A percentile compares a stretch with the other conserved stretches of the same genome.
phyloP scores from a whole-genome alignment of 2,888 invertebrate genomes.

The Rhamnusium bicolor region DNA sequence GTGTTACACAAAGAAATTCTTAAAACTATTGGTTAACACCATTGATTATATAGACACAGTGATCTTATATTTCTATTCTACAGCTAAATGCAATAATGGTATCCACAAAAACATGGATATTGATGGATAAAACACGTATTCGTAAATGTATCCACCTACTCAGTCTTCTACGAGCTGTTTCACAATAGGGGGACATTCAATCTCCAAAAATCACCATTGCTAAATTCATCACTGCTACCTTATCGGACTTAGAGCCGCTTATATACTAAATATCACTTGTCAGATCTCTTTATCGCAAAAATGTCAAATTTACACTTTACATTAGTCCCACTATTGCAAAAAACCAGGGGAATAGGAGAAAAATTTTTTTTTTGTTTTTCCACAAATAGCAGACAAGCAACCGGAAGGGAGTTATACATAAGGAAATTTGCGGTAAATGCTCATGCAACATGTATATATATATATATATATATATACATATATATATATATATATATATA shows the following conservation, averaged over 20 bases:
- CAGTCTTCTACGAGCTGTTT: conserved; percentile 34
- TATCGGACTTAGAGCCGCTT: too few species aligned
- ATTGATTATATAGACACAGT: conserved; percentile 9
- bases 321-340: conserved; percentile 6
- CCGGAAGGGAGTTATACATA: neutral
- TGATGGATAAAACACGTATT: conserved; percentile 4
- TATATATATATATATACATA: neutral
- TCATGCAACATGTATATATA: neutral
- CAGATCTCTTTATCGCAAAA: neutral
- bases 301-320: neutral
- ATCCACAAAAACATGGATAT: neutral
- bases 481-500: neutral
- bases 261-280: too few species aligned
- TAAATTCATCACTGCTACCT: neutral
- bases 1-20: conserved; percentile 14
- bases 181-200: neutral
- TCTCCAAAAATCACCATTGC: neutral
- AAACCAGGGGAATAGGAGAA: neutral
- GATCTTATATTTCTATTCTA: conserved; percentile 12
- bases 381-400: neutral
- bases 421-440: neutral
- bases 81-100: conserved; percentile 25
- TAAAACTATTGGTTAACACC: conserved; percentile 2
- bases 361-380: neutral
- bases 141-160: conserved; percentile 18